Conservation (phyloP, 2,113 vertebrate species). For the Petrocephalus zakoni region DNA sequence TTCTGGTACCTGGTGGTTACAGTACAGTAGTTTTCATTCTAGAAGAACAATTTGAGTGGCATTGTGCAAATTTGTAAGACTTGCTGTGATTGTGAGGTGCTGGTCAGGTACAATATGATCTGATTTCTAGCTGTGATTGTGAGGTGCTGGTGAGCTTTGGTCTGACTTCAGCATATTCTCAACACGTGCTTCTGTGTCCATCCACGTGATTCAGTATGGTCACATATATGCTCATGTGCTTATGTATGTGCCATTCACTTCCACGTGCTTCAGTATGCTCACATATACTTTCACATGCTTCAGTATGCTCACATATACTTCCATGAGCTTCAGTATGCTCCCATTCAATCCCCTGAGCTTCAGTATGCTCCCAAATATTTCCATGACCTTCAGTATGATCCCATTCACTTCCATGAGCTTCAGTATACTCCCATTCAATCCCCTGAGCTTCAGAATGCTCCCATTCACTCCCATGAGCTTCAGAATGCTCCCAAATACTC, state of each 20-base stretch:
- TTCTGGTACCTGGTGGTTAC: background rate
- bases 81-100: background rate
- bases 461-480: no score
- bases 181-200: background rate
- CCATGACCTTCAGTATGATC: background rate
- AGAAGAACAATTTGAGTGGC: background rate
- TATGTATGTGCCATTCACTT: background rate
- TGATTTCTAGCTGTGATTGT: background rate
- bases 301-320: no score
- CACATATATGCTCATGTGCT: background rate
- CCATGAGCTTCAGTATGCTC: no score
- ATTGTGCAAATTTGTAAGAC: background rate
- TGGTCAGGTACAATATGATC: background rate
- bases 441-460: no score
- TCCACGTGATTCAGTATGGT: background rate
- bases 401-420: background rate
- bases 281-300: background rate
- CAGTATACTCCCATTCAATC: background rate
- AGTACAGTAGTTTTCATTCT: background rate
- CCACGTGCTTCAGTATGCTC: background rate
- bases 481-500: no score
- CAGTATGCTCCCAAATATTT: no score
- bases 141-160: background rate
- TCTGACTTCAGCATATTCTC: background rate
- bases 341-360: no score